phyloP scores from a whole-genome alignment of 1,140 invertebrate genomes.

The Ceratina calcarata region DNA sequence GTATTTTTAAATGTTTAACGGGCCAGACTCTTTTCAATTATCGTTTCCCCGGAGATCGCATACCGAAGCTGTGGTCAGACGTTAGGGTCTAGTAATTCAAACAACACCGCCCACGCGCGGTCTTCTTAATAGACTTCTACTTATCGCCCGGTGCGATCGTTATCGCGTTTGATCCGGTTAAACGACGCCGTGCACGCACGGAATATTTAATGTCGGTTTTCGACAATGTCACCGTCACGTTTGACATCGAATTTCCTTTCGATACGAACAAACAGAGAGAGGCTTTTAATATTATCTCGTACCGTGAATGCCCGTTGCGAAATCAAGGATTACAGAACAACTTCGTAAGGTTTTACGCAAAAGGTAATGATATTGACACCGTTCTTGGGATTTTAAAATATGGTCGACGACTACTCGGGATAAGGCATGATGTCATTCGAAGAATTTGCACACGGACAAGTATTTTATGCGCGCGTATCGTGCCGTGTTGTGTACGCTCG shows the following conservation, averaged over 20 bases:
- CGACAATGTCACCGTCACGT: not conserved
- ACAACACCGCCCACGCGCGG: constrained; percentile 5
- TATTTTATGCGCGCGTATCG: constrained; percentile 22
- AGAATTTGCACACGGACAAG: constrained; percentile 32
- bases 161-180: constrained; percentile 56
- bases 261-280: not conserved
- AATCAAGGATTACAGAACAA: not conserved
- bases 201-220: constrained; percentile 46
- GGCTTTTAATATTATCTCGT: not conserved
- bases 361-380: constrained; percentile 38
- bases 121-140: constrained; percentile 46
- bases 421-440: constrained; percentile 32
- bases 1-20: not conserved
- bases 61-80: not conserved
- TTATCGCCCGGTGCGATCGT: constrained; percentile 47
- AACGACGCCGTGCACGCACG: constrained; percentile 28
- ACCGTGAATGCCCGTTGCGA: not conserved
- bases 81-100: not conserved
- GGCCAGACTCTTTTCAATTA: too few species aligned
- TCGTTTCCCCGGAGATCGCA: not conserved
- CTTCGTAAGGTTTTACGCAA: not conserved
- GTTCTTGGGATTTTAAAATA: constrained; percentile 30
- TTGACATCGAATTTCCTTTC: not conserved
- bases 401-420: not conserved
- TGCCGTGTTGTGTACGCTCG: not conserved